Percentiles rank a stretch among this genome's conserved stretches.
Conservation (phyloP, 2,113 vertebrate genomes). For the Apodemus sylvaticus region DNA sequence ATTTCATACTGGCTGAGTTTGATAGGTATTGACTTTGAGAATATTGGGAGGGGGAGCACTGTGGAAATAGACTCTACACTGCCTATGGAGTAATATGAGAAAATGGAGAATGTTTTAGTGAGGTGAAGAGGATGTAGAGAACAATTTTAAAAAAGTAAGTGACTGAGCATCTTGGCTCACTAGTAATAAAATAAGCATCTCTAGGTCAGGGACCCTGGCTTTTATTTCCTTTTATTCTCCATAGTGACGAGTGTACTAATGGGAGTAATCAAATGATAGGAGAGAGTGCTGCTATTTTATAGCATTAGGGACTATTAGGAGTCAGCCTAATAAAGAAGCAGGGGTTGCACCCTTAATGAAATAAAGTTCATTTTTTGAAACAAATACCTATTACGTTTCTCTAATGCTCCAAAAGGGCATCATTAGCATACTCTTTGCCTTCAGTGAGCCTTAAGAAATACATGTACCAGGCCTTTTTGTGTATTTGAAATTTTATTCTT, state of each 20-base stretch:
- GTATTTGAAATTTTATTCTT: neutral
- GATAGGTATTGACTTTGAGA: neutral
- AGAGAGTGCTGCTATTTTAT: slow-evolving; percentile 13
- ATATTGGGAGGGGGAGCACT: neutral
- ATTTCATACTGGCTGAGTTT: neutral
- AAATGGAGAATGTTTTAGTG: neutral
- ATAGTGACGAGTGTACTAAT: slow-evolving; percentile 8
- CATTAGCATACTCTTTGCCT: neutral
- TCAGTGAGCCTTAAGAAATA: slow-evolving; percentile 10
- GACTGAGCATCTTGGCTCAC: neutral
- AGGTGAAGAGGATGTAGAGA: neutral
- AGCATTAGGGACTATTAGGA: slow-evolving; percentile 28
- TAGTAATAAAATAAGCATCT: neutral
- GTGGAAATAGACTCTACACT: neutral
- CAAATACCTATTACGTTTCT: neutral
- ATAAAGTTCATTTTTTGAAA: neutral
- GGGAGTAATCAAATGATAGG: slow-evolving; percentile 23
- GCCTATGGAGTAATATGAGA: neutral
- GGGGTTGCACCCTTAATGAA: slow-evolving; percentile 22
- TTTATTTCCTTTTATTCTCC: slow-evolving; percentile 40
- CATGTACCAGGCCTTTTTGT: neutral
- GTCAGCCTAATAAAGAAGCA: neutral
- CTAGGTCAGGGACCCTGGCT: neutral
- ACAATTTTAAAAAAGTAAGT: neutral
- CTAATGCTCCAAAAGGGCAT: slow-evolving; percentile 6